Base-by-base conservation (phyloP, 2,888 invertebrate species). In the Ischnus inquisitorius region DNA sequence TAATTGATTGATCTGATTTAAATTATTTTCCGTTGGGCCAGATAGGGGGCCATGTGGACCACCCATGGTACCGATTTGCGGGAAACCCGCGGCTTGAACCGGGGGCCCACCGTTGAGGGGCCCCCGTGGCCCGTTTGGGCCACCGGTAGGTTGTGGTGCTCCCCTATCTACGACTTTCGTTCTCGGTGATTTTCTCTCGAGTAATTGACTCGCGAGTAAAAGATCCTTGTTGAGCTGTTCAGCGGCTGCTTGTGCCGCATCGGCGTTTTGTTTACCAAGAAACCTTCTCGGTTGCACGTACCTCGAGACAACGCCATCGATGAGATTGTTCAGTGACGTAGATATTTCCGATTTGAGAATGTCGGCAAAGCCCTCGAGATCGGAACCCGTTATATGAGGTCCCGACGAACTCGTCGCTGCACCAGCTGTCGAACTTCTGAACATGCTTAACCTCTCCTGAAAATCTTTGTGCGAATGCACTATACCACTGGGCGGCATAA, bases 341-440 rank as follows among this genome's bases (percentile, higher is more conserved):
- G 97, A 96, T 87, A 99, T 97, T 94, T 99, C 98, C 72, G 96
- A 96, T 94, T 99, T 99, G 4, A 99, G 95, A 77, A 97, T 96
- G 91, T 98, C 98, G n/a, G 98, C 98, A 71, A 99, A 95, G 75
- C 97, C 97, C 92, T 98, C 97, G 6, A 98, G 94, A 91, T 98
- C 98, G 3, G 97, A 95, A 14, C 97, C 97, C 1, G 96, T 96
- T 88, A 96, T 95, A 80, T 92, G 92, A 57, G 96, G 95, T 75
- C 95, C 95, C 84, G 96, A 93, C 6, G 96, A 96, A 82, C 95
- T 96, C 12, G 91, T 88, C 54, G 88, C 86, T 43, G 89, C 90
- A 8, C 96, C 95, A 88, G 95, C 96, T n/a, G 96, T 95, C 88
- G 95, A 96, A 89, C 95, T 96, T 88, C 97, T 95, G 92, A 97